Evolutionary conservation across 2,797 vertebrate genomes (phyloP).

Genomic region (Pangasius macronema): DNA sequence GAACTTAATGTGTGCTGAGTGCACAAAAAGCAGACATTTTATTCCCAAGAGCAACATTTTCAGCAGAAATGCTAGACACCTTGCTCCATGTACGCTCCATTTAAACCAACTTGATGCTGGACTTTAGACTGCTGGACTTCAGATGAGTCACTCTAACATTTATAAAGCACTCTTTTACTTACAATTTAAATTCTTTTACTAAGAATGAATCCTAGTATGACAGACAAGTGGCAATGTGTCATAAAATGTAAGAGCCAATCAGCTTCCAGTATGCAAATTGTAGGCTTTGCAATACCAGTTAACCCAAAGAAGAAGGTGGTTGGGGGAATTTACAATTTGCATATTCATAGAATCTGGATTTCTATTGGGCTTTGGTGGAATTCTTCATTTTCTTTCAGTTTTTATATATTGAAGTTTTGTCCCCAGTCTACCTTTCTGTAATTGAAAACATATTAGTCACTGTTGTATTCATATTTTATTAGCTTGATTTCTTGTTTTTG

Average conservation of each 20-base stretch:
- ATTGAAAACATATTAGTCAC: background rate
- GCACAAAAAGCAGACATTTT: constrained; percentile 2
- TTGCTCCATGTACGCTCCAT: background rate
- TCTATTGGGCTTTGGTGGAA: background rate
- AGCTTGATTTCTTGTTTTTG: background rate
- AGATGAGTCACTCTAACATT: background rate
- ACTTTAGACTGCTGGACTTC: background rate
- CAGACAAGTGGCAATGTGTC: background rate
- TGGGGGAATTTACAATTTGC: background rate
- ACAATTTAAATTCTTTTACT: background rate
- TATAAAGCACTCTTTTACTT: background rate
- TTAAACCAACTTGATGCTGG: background rate
- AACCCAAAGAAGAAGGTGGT: background rate
- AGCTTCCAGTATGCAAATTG: constrained; percentile 2
- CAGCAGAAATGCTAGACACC: constrained; percentile 9
- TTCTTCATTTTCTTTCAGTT: background rate
- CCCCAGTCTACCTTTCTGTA: background rate
- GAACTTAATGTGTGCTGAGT: constrained; percentile 51
- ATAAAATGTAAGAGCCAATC: background rate
- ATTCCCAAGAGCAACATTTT: background rate
- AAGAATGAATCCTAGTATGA: too few relatives aligned
- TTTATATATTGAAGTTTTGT: background rate
- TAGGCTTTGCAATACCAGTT: background rate
- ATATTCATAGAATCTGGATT: background rate
- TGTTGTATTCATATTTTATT: background rate